Conservation (phyloP, 2,888 invertebrate species). For the Melikaiella ostensackeni region DNA sequence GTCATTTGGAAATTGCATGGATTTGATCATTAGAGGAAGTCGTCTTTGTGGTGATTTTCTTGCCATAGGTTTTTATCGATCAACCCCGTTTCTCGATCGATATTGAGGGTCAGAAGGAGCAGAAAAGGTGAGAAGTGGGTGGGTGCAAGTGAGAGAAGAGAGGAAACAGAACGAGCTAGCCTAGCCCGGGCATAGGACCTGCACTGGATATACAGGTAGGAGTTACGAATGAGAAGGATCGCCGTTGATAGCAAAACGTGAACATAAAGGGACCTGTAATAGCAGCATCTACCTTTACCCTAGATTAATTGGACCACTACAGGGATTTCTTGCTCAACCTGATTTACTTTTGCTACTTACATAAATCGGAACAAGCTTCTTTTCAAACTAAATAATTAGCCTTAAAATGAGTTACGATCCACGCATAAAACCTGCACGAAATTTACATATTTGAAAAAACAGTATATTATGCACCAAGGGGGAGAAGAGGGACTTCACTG, state of each 20-base stretch:
- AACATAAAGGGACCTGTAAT: constrained; percentile 1
- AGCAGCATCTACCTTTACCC: background rate
- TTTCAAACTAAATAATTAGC: background rate
- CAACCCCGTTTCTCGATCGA: constrained; percentile 24
- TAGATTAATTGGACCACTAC: background rate
- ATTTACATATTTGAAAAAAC: too few species aligned
- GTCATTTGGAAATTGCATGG: constrained; percentile 38
- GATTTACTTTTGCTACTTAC: background rate
- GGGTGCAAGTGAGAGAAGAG: background rate
- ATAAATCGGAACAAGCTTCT: background rate
- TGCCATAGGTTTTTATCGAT: constrained; percentile 26
- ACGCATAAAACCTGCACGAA: background rate
- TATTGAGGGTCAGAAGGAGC: constrained; percentile 2
- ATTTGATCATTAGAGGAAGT: constrained; percentile 34
- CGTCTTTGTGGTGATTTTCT: constrained; percentile 36
- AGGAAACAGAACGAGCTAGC: constrained; percentile 17
- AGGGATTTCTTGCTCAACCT: background rate
- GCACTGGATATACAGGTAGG: constrained; percentile 4
- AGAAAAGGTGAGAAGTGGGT: constrained; percentile 21
- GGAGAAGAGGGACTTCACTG: too few species aligned
- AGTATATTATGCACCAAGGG: too few species aligned
- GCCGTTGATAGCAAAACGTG: constrained; percentile 22
- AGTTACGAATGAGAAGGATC: constrained; percentile 9
- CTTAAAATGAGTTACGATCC: background rate
- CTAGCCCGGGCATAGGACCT: constrained; percentile 13